Evolutionary conservation across 92 coral and sea anemone genomes (phyloP), one percentile per base, ranked within the genome.

Genomic region (Parazoanthus swiftii): DNA sequence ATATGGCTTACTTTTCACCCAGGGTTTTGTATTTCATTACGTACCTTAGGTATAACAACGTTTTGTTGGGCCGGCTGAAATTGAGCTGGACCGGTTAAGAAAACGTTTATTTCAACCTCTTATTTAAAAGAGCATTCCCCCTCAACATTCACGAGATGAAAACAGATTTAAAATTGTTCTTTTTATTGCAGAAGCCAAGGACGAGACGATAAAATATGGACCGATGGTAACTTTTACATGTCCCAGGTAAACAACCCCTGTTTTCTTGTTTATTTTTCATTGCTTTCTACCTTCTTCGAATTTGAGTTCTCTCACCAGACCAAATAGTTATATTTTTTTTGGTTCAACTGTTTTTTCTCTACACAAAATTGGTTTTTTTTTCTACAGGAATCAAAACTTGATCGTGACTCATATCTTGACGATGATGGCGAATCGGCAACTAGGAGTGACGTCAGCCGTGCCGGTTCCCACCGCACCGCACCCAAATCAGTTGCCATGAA

Each of bases 381-480:
- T 81, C 59, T 5, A 63, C 85, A 94, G 98, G 95, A 94, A 58
- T 91, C 98, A 48, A 94, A 94, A 85, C 76, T 86, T n/a, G 98
- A 84, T 9, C 79, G 87, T 15, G 87, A 90, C 86, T 94, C 98
- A 2, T 94, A 95, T 20, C 89, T 93, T 26, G 94, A 95, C 80
- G 98, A 95, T 33, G 98, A 95, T 29, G 98, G 96, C 13, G 98
- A 91, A 70, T 94, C 98, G 29, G 95, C 94, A 4, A 89, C 90
- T 38, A 91, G 90, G 63, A 95, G 98, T 92, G 98, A 95, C 80
- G 80, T 92, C 74, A 95, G 98, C 75, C 98, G 87, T 23, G 89
- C 91, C 66, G 93, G 95, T 85, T 93, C 97, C 26, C 86, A 89
- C 75, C 95, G 91, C 36, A 82, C 91, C 13, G 66, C 37, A 39